A percentile compares a stretch with the other conserved stretches of the same genome.
These are phyloP conservation scores for Jacana jacana DNA, from an alignment of 2,113 vertebrate genomes.

Conservation along the genomic window DNA sequence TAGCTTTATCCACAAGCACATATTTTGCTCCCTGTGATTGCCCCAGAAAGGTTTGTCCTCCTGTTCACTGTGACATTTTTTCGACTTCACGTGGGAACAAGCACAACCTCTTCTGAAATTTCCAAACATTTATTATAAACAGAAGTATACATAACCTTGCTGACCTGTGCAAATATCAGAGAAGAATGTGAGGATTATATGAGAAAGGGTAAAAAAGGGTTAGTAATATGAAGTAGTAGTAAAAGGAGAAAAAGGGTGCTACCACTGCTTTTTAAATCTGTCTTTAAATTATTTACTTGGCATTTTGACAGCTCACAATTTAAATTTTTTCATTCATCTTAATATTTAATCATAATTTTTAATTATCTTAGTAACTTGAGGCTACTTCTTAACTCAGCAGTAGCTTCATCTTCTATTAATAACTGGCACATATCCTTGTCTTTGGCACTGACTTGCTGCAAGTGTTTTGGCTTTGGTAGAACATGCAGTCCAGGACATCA, in stretches of 20 bases:
- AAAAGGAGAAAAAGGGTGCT: not conserved
- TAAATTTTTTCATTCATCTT: constrained; percentile 14
- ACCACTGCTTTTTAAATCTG: not conserved
- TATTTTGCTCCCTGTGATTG: not conserved
- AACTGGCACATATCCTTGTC: not conserved
- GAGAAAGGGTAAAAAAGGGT: not conserved
- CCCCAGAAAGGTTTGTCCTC: not conserved
- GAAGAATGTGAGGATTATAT: not conserved
- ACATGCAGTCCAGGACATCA: not conserved
- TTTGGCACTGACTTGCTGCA: constrained; percentile 30
- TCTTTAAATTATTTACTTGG: constrained; percentile 31
- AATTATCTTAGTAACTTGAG: constrained; percentile 47
- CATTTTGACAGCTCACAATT: constrained; percentile 11
- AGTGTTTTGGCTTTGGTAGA: constrained; percentile 25
- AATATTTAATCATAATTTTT: constrained; percentile 51
- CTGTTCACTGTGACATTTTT: not conserved
- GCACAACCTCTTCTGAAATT: not conserved
- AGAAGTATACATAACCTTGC: not conserved
- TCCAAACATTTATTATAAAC: not conserved
- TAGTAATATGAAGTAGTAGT: not conserved
- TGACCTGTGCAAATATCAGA: not conserved
- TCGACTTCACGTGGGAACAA: not conserved
- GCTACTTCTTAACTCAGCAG: constrained; percentile 34
- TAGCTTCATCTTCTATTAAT: constrained; percentile 51
- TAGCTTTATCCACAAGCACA: not conserved